Evolutionary conservation across 2,113 vertebrate species (phyloP).

Genomic region (Capreolus pygargus): DNA sequence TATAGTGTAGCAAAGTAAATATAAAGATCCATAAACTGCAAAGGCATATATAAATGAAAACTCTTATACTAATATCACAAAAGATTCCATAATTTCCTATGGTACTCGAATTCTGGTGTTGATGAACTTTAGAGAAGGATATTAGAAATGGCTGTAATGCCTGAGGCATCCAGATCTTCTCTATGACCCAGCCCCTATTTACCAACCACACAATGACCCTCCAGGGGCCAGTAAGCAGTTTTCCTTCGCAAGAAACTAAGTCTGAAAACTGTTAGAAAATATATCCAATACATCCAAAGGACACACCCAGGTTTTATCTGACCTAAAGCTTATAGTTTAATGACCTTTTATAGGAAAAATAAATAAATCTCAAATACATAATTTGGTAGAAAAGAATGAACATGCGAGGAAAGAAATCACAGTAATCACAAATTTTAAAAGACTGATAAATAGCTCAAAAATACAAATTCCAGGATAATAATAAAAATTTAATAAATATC

Average conservation of each 20-base stretch:
- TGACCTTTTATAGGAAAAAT: not conserved
- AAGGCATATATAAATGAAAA: not conserved
- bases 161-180: not conserved
- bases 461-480: not conserved
- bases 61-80: not conserved
- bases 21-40: not conserved
- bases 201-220: not conserved
- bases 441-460: not conserved
- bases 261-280: conserved; percentile 13
- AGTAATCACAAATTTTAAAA: not conserved
- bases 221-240: not conserved
- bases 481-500: not conserved
- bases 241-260: not conserved
- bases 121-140: not conserved
- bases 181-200: not conserved
- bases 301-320: not conserved
- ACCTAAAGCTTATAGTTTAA: not conserved
- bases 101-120: not conserved
- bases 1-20: not conserved
- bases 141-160: not conserved
- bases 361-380: not conserved
- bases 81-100: not conserved
- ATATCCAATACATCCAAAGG: not conserved
- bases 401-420: not conserved
- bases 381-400: not conserved